Base-by-base conservation (phyloP, 2,797 vertebrate genomes). In the Telmatherina bonti region DNA sequence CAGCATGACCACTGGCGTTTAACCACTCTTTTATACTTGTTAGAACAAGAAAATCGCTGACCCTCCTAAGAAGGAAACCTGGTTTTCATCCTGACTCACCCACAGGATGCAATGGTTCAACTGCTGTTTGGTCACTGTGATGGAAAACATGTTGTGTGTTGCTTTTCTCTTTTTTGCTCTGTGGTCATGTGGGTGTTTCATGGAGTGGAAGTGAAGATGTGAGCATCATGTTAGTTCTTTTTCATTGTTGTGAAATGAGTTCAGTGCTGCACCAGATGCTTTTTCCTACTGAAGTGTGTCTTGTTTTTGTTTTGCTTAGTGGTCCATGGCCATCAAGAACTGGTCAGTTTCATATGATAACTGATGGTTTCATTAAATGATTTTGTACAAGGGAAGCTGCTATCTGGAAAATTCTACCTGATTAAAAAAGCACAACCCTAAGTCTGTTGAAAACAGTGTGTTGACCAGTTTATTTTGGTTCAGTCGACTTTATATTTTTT, bases 41-140 rank as follows among this genome's bases (percentile, higher is more conserved):
- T 84, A 78, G 33, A 70, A 73, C 69, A 56, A 57, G 16, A 36
- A 38, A 76, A 60, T 47, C 29, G 59, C 26, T 77, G 73, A 81
- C 74, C 64, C 66, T 0, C n/a, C 59, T 62, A 51, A 76, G 73
- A 49, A 57, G 56, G 22, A 62, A 65, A 78, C 45, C 58, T 67
- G 66, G 59, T 53, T 54, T 20, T 12, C 56, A 30, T 67, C 12
- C 53, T 78, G 76, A 80, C 68, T 82, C 78, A 78, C n/a, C 68
- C 43, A 10, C 49, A 26, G 24, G 12, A 61, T 67, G 66, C 45
- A 66, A 24, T 63, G n/a, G 72, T 74, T 82, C 54, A 62, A 53
- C 70, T 52, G 66, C 63, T 56, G 62, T 78, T 78, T 60, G 66
- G 38, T 24, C n/a, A 33, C 45, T 31, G 18, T 27, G 31, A 18